These are phyloP conservation scores for Pterois miles DNA, from an alignment of 2,797 vertebrate species.

Conservation along the genomic window DNA sequence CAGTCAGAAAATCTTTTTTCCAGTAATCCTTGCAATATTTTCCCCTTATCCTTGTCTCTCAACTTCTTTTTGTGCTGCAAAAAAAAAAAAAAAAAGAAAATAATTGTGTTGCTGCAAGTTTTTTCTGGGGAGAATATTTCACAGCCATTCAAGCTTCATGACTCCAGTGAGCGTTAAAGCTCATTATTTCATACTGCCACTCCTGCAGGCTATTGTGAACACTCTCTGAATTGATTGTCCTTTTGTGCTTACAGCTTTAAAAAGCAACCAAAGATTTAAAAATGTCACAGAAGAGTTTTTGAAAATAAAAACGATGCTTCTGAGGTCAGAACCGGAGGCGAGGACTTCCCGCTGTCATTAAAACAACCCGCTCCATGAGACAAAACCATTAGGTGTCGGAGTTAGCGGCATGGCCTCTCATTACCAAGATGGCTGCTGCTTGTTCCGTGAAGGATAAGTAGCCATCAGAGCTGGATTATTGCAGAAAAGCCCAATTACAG, in stretches of 20 bases:
- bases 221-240: background rate
- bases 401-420: constrained; percentile 47
- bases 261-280: background rate
- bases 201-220: background rate
- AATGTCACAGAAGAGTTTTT: background rate
- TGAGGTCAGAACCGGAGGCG: constrained; percentile 25
- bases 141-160: background rate
- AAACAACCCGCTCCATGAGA: constrained; percentile 36
- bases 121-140: background rate
- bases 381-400: constrained; percentile 41
- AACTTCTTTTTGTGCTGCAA: background rate
- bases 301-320: background rate
- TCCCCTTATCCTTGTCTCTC: background rate
- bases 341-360: constrained; percentile 46
- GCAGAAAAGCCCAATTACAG: constrained; percentile 58
- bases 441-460: constrained; percentile 67
- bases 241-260: background rate
- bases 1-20: constrained; percentile 10
- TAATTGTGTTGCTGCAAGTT: background rate
- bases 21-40: constrained; percentile 20
- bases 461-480: constrained; percentile 57
- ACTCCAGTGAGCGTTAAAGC: background rate
- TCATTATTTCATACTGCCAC: background rate
- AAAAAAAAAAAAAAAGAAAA: no score
- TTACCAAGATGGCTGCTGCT: constrained; percentile 62